Base-by-base conservation (phyloP, 2,113 vertebrate species). In the Origma solitaria region DNA sequence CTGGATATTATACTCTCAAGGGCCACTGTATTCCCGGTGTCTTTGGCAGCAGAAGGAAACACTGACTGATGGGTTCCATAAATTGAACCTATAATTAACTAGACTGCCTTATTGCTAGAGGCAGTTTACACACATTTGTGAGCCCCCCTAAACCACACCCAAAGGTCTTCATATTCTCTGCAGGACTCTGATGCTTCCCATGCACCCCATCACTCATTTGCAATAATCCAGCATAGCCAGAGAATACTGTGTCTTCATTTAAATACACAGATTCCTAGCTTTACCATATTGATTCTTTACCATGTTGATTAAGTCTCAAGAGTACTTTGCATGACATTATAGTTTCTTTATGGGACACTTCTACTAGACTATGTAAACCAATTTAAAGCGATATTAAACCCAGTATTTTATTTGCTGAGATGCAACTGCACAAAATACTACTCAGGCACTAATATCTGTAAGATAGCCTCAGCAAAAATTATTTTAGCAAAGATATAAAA, bases 351-450 rank as follows among this genome's bases (percentile, higher is more conserved):
- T 21, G n/a, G 49, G 24, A 88, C 40, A 45, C 16, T 88, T 91
- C 42, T 72, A 88, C 73, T 69, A 70, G 69, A 86, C 89, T 71
- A 82, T 25, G 18, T 62, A 94, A 94, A 91, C 27, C 17, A 85
- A 90, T 91, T 72, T 73, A 92, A 93, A 89, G 64, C n/a, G 72
- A 10, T 79, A 96, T 86, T 89, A 88, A 85, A 94, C 9, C 10
- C 69, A n/a, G 35, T 64, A 85, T 62, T 88, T 92, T 81, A 94
- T 86, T 60, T 92, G n/a, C n/a, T 16, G 11, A 82, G 87, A 86
- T n/a, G 44, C 15, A 93, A 86, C 17, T 42, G 44, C 82, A 84
- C 24, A 65, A 75, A 88, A 77, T 62, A 94, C 91, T 61, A 90
- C 13, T 44, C 20, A 66, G 38, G 47, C 28, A 82, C 61, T 82